phyloP scores from a whole-genome alignment of 2,888 invertebrate species.

The Griposia aprilina region DNA sequence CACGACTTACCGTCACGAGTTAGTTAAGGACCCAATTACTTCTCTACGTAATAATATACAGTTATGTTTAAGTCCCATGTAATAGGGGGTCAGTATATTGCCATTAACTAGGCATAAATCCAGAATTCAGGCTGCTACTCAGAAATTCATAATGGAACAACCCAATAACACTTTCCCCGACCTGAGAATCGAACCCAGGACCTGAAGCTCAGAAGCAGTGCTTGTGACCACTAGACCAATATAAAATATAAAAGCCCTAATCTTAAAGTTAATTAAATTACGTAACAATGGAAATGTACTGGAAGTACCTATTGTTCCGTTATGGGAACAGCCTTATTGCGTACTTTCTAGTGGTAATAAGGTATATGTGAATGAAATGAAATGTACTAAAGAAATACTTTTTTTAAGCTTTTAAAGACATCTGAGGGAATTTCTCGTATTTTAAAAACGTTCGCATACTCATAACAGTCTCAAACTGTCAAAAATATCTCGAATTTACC shows the following conservation, averaged over 20 bases:
- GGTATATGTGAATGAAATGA: slow-evolving; percentile 6
- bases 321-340: slow-evolving; percentile 4
- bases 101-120: not conserved
- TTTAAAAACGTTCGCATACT: no score
- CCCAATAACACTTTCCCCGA: not conserved
- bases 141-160: no score
- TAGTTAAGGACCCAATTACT: slow-evolving; percentile 44
- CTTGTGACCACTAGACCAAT: no score
- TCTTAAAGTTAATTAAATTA: slow-evolving; percentile 51
- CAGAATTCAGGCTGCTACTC: not conserved
- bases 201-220: no score
- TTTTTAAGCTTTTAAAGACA: no score
- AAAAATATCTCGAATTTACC: no score
- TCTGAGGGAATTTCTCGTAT: no score
- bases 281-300: slow-evolving; percentile 59
- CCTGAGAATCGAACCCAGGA: not conserved
- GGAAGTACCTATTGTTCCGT: slow-evolving; percentile 52
- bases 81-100: not conserved
- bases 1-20: slow-evolving; percentile 28
- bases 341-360: slow-evolving; percentile 9
- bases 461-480: no score
- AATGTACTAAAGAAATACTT: no score
- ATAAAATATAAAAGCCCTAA: slow-evolving; percentile 18
- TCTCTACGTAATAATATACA: slow-evolving; percentile 14
- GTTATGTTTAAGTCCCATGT: not conserved